A percentile compares a stretch with the other conserved stretches of the same genome.
These are phyloP conservation scores for Hippopotamus amphibius DNA, from an alignment of 2,113 vertebrate species.

Conservation along the genomic window DNA sequence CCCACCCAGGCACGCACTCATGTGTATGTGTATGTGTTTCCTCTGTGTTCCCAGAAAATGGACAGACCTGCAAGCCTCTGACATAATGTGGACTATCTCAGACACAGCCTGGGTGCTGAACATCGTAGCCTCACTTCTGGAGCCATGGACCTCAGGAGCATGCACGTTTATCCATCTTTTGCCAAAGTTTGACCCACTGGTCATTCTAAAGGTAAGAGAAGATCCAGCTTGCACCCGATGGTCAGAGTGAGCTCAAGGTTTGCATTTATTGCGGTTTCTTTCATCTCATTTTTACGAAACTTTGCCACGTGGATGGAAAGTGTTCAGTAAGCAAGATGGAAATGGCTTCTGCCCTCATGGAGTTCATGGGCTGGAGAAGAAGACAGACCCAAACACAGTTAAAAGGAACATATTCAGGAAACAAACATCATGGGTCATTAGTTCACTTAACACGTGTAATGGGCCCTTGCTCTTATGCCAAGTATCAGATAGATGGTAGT, in stretches of 20 bases:
- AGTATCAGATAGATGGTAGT: neutral
- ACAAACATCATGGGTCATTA: neutral
- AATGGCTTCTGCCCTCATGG: neutral
- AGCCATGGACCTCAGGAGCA: conserved; percentile 62
- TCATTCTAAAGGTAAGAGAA: conserved; percentile 63
- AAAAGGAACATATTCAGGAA: neutral
- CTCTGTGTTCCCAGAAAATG: neutral
- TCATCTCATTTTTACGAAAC: neutral
- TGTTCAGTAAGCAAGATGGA: neutral
- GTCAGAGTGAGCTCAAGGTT: neutral
- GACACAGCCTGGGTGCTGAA: conserved; percentile 70
- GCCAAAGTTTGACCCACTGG: conserved; percentile 60
- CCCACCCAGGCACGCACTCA: neutral
- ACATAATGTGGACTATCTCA: conserved; percentile 56
- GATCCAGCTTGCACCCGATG: neutral
- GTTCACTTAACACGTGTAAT: neutral
- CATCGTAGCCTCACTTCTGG: conserved; percentile 18
- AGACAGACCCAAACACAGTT: neutral
- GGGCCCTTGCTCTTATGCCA: neutral
- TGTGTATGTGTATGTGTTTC: neutral
- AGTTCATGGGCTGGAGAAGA: neutral
- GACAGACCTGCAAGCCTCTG: conserved; percentile 16
- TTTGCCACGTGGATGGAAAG: neutral
- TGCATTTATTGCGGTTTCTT: neutral
- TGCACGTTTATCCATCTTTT: conserved; percentile 61